A percentile compares a stretch with the other conserved stretches of the same genome.
Evolutionary conservation across 2,797 vertebrate species (phyloP).

Genomic region (Adrianichthys oophorus): DNA sequence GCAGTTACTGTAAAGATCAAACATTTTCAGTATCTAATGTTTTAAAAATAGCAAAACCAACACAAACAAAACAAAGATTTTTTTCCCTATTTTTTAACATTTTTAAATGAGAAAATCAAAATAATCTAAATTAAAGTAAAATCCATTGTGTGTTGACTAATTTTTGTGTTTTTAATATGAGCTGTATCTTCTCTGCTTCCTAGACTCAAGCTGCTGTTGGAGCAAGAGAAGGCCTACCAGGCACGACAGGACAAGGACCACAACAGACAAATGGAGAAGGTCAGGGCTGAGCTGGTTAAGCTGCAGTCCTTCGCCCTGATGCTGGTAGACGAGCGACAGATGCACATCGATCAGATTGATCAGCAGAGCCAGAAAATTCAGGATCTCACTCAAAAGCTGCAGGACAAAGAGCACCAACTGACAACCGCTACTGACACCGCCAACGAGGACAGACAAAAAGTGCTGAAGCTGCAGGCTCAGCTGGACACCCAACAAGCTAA

Average conservation of each 20-base stretch:
- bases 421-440: constrained; percentile 70
- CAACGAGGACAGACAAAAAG: constrained; percentile 86
- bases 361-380: constrained; percentile 90
- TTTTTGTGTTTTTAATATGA: too few species aligned
- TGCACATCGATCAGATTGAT: constrained; percentile 90
- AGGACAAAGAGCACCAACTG: constrained; percentile 86
- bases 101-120: too few species aligned
- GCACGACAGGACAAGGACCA: constrained; percentile 91
- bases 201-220: constrained; percentile 92
- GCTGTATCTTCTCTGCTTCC: constrained; percentile 14
- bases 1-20: too few species aligned
- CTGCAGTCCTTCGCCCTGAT: constrained; percentile 95
- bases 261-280: constrained; percentile 84
- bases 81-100: too few species aligned
- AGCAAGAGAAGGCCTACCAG: constrained; percentile 95
- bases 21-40: too few species aligned
- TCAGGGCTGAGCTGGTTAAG: constrained; percentile 89
- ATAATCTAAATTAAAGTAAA: too few species aligned
- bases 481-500: constrained; percentile 81
- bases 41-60: too few species aligned
- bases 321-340: constrained; percentile 95
- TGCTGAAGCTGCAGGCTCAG: constrained; percentile 86
- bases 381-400: constrained; percentile 86
- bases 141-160: too few species aligned
- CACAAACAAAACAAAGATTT: too few species aligned